A percentile compares a stretch with the other conserved stretches of the same genome.
Evolutionary conservation across 2,888 invertebrate species (phyloP).

Genomic region (Brachypalpus laphriformis): DNA sequence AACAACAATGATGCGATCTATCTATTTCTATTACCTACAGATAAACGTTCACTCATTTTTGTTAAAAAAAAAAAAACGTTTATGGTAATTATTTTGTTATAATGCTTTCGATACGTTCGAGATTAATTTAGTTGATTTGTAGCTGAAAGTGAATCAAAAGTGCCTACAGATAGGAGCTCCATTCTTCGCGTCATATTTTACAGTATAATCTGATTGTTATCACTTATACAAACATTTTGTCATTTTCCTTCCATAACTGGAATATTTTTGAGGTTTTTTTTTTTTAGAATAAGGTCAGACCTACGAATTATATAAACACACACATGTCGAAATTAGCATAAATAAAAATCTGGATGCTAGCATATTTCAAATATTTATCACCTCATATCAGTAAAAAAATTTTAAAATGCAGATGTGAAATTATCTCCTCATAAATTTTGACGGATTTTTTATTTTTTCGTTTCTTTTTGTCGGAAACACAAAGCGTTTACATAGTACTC

Average conservation of each 20-base stretch:
- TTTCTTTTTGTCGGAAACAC: not conserved
- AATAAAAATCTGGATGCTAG: slow-evolving; percentile 23
- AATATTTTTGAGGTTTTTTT: slow-evolving; percentile 6
- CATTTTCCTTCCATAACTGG: slow-evolving; percentile 22
- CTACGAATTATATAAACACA: slow-evolving; percentile 18
- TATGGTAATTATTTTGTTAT: slow-evolving; percentile 49
- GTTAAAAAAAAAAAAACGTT: slow-evolving; percentile 49
- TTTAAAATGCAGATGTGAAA: slow-evolving; percentile 22
- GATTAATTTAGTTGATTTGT: slow-evolving; percentile 56
- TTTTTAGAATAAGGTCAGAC: slow-evolving; percentile 38
- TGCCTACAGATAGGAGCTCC: slow-evolving; percentile 4
- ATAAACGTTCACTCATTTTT: slow-evolving; percentile 43
- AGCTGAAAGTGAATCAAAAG: slow-evolving; percentile 38
- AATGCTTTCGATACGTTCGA: slow-evolving; percentile 19
- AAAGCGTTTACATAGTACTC: not conserved
- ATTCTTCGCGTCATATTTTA: slow-evolving; percentile 26
- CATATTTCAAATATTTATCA: slow-evolving; percentile 47
- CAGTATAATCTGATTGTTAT: slow-evolving; percentile 47
- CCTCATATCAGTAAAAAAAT: slow-evolving; percentile 33
- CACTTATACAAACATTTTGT: slow-evolving; percentile 24
- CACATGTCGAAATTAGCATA: slow-evolving; percentile 50
- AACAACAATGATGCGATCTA: slow-evolving; percentile 41
- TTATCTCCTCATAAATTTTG: slow-evolving; percentile 33
- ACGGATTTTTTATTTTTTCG: too few relatives aligned
- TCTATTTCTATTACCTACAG: slow-evolving; percentile 23